Evolutionary conservation across 1,140 invertebrate genomes (phyloP).

Genomic region (Magallana ariakensis): DNA sequence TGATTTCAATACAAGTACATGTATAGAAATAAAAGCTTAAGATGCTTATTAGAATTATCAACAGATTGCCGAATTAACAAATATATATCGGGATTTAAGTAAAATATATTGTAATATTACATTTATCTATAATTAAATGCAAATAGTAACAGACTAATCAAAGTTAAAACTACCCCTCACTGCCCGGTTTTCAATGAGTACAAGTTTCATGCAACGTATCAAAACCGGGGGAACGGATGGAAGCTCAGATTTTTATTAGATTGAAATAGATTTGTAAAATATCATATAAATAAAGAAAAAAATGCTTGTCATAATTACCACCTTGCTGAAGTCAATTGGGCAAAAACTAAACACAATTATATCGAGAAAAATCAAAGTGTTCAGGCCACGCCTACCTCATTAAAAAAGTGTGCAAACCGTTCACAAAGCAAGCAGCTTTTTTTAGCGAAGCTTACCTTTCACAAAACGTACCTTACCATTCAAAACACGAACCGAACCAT

Average conservation of each 20-base stretch:
- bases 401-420: not conserved
- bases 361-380: conserved; percentile 1
- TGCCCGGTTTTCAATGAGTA: not conserved
- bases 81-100: not conserved
- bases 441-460: not conserved
- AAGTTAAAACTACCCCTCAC: not conserved
- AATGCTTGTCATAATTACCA: not conserved
- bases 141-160: not conserved
- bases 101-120: not conserved
- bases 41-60: not conserved
- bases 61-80: not conserved
- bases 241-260: not conserved
- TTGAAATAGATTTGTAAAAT: conserved; percentile 2
- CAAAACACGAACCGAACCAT: not conserved
- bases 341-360: not conserved
- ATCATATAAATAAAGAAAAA: not conserved
- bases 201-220: too few species aligned
- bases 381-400: not conserved
- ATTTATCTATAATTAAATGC: not conserved
- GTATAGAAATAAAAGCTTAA: not conserved
- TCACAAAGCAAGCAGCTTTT: not conserved
- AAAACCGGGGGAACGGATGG: not conserved
- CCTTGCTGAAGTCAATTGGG: not conserved
- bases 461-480: not conserved
- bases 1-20: not conserved